A percentile compares a stretch with the other conserved stretches of the same genome.
Conservation (phyloP, 2,888 invertebrate species). For the Drosophila ezoana region DNA sequence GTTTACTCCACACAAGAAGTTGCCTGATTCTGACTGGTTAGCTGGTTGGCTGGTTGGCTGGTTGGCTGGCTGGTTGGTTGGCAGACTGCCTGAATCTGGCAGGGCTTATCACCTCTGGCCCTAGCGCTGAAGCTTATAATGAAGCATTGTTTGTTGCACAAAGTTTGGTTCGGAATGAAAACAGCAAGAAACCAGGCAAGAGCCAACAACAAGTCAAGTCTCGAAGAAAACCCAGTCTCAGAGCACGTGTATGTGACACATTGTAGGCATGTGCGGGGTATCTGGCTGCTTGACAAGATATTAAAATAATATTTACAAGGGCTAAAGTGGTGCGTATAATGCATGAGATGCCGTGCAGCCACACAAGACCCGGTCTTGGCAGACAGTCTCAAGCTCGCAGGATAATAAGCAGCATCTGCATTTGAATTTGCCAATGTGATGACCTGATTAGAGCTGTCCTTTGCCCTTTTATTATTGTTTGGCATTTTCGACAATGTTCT, state of each 20-base stretch:
- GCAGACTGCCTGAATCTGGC: conserved; percentile 62
- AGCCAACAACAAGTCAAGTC: conserved; percentile 23
- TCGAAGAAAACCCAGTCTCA: conserved; percentile 13
- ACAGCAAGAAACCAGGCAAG: conserved; percentile 60
- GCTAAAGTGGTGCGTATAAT: conserved; percentile 65
- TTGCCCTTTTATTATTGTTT: conserved; percentile 53
- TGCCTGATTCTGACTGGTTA: conserved; percentile 25
- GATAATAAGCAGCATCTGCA: conserved; percentile 43
- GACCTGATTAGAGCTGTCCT: conserved; percentile 55
- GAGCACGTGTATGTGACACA: conserved; percentile 13
- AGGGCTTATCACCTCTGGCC: conserved; percentile 79
- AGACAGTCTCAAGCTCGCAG: conserved; percentile 14
- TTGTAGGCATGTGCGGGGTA: conserved; percentile 1
- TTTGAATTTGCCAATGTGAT: conserved; percentile 41
- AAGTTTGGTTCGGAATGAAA: conserved; percentile 65
- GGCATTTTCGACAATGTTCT: conserved; percentile 51
- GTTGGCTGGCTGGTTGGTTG: conserved; percentile 12
- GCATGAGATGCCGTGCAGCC: conserved; percentile 44
- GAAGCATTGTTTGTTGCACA: conserved; percentile 80
- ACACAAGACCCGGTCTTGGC: conserved; percentile 14
- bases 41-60: conserved; percentile 14
- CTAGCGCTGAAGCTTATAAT: conserved; percentile 69
- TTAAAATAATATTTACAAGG: conserved; percentile 78
- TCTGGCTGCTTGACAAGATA: conserved; percentile 60
- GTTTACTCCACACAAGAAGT: conserved; percentile 73